Evolutionary conservation across 2,888 invertebrate genomes (phyloP).

Genomic region (Zygothrica quintamaculata): DNA sequence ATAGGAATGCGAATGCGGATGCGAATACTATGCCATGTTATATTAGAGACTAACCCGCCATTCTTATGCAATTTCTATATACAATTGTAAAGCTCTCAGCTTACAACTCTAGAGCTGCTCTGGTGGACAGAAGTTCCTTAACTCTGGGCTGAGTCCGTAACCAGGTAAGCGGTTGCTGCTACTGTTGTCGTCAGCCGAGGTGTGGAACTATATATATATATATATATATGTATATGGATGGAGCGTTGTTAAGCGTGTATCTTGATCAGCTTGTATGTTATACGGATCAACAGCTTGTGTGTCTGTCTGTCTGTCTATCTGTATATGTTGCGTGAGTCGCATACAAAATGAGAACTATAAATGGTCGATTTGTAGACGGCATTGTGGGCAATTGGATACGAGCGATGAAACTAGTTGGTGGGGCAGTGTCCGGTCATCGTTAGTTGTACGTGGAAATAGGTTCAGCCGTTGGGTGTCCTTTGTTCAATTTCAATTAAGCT

Average conservation of each 20-base stretch:
- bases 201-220: background rate
- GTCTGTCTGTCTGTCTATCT: background rate
- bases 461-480: constrained; percentile 33
- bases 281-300: constrained; percentile 29
- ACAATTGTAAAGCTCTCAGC: background rate
- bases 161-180: constrained; percentile 14
- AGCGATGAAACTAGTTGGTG: background rate
- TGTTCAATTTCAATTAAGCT: constrained; percentile 76
- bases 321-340: constrained; percentile 27
- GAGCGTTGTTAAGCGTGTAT: constrained; percentile 13
- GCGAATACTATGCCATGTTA: constrained; percentile 8
- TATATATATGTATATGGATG: background rate
- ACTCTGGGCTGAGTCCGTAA: no score
- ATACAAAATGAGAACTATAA: constrained; percentile 34
- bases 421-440: constrained; percentile 25
- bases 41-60: constrained; percentile 8
- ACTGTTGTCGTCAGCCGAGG: no score
- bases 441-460: constrained; percentile 25
- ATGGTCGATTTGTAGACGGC: constrained; percentile 1
- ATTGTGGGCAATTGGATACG: constrained; percentile 15
- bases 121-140: no score
- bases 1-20: constrained; percentile 1
- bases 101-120: background rate
- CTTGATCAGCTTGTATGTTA: constrained; percentile 15
- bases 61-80: constrained; percentile 4